Evolutionary conservation across 2,797 vertebrate species (phyloP).

Genomic region (Rhyacichthys aspro): DNA sequence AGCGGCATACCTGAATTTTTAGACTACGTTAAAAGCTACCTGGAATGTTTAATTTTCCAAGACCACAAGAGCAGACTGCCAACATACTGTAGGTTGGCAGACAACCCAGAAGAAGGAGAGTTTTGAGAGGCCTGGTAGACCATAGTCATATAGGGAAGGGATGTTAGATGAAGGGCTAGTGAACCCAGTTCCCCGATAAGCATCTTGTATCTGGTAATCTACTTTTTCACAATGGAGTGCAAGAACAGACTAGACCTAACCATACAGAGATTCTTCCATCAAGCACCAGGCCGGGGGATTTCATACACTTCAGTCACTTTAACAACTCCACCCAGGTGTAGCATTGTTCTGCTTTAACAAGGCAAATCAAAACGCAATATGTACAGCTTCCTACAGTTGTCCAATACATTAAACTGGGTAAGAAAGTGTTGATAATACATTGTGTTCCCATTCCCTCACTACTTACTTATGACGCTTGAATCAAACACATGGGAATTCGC

Average conservation of each 20-base stretch:
- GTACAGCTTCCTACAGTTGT: conserved; percentile 44
- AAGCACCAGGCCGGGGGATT: too few relatives aligned
- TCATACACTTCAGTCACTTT: too few relatives aligned
- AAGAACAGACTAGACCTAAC: background rate
- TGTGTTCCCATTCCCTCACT: conserved; percentile 37
- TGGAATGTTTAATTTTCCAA: conserved; percentile 70
- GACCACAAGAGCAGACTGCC: conserved; percentile 55
- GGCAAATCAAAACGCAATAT: conserved; percentile 7
- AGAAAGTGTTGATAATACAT: conserved; percentile 65
- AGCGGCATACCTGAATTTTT: conserved; percentile 70
- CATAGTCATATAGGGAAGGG: background rate
- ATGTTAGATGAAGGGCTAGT: background rate
- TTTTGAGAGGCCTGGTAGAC: conserved; percentile 20
- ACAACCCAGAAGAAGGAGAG: conserved; percentile 35
- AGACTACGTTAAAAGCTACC: conserved; percentile 61
- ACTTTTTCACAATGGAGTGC: background rate
- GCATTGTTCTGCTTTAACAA: too few relatives aligned
- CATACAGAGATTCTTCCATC: too few relatives aligned
- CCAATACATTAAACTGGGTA: conserved; percentile 51
- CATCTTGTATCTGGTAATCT: background rate
- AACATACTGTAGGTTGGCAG: conserved; percentile 51
- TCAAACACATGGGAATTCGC: conserved; percentile 27
- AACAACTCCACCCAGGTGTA: too few relatives aligned
- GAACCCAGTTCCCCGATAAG: too few relatives aligned
- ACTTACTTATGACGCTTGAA: conserved; percentile 38